phyloP scores from a whole-genome alignment of 2,797 vertebrate species.

The Neosalanx taihuensis region DNA sequence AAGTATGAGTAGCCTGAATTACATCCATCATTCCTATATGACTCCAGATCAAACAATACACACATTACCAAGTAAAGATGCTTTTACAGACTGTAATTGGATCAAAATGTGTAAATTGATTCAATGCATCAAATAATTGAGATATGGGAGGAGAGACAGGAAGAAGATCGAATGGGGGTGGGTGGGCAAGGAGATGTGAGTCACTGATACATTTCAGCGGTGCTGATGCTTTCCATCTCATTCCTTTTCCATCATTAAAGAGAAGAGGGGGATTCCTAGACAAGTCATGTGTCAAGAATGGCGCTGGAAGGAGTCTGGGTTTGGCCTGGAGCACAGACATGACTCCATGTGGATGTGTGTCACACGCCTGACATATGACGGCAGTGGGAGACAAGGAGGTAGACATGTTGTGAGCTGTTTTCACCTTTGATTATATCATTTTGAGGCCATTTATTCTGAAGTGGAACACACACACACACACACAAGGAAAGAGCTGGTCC shows the following conservation, averaged over 20 bases:
- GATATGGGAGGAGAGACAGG: conserved; percentile 4
- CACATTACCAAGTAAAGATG: conserved; percentile 17
- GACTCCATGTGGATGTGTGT: conserved; percentile 38
- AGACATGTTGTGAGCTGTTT: neutral
- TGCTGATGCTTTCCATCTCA: conserved; percentile 43
- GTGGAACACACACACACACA: neutral
- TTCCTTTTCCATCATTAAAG: conserved; percentile 19
- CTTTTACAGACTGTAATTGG: conserved; percentile 23
- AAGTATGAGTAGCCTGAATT: conserved; percentile 5
- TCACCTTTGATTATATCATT: neutral
- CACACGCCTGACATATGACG: conserved; percentile 16
- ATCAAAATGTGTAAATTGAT: conserved; percentile 20
- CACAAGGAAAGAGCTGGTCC: conserved; percentile 1
- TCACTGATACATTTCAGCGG: conserved; percentile 2
- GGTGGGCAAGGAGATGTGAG: conserved; percentile 37
- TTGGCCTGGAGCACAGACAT: conserved; percentile 49
- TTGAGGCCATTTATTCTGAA: neutral
- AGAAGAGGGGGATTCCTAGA: conserved; percentile 34
- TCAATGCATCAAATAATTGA: conserved; percentile 2
- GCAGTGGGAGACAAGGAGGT: neutral
- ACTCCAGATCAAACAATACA: conserved; percentile 33
- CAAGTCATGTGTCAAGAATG: conserved; percentile 29
- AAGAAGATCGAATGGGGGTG: neutral
- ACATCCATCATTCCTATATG: conserved; percentile 5
- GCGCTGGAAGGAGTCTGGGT: conserved; percentile 42